Conservation (phyloP, 2,113 vertebrate genomes). For the Dicentrarchus labrax region DNA sequence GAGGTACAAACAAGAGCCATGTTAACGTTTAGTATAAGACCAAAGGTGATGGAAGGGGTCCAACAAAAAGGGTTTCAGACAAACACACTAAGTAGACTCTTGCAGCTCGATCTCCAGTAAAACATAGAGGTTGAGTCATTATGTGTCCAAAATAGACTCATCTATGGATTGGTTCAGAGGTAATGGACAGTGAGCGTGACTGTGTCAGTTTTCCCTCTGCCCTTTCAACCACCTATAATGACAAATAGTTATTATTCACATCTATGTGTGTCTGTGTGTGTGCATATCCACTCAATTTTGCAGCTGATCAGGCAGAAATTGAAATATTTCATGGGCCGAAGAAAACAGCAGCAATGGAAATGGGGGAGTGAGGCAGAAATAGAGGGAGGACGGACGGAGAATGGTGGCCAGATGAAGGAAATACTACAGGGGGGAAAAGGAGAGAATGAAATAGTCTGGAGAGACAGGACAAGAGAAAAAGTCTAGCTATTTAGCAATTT, state of each 20-base stretch:
- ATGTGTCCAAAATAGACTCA: slow-evolving; percentile 18
- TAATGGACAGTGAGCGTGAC: slow-evolving; percentile 41
- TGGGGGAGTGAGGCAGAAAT: slow-evolving; percentile 17
- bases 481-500: slow-evolving; percentile 50
- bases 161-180: slow-evolving; percentile 1
- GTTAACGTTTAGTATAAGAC: neutral
- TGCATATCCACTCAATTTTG: slow-evolving; percentile 64
- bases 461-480: slow-evolving; percentile 12
- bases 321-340: slow-evolving; percentile 51
- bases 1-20: neutral
- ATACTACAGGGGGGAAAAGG: no score
- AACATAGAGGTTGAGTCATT: slow-evolving; percentile 24
- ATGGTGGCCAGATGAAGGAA: neutral
- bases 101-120: neutral
- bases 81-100: neutral
- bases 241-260: slow-evolving; percentile 50
- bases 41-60: slow-evolving; percentile 1
- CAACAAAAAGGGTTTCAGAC: neutral
- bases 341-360: slow-evolving; percentile 23
- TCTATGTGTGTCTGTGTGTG: slow-evolving; percentile 1
- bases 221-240: slow-evolving; percentile 35
- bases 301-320: slow-evolving; percentile 76
- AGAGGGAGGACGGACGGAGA: neutral
- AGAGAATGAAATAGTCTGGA: slow-evolving; percentile 2
- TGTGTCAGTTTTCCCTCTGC: slow-evolving; percentile 12